Evolutionary conservation across 2,888 invertebrate species (phyloP).

Genomic region (Trachelus stipa): DNA sequence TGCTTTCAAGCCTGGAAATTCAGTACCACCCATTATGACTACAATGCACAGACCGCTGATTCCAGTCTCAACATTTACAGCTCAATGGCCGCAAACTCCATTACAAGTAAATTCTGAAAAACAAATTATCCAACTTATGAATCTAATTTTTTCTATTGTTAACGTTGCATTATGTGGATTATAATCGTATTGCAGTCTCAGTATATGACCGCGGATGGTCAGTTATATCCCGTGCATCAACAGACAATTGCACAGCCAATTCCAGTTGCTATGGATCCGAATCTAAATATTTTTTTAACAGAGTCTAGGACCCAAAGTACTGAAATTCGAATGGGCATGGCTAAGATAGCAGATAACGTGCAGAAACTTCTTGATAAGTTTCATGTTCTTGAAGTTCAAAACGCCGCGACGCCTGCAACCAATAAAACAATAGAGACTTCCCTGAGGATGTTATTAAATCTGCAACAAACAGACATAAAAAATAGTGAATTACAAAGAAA

Average conservation of each 20-base stretch:
- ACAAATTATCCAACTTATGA: neutral
- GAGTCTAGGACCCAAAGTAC: conserved; percentile 75
- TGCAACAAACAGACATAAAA: conserved; percentile 35
- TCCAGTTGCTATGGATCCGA: conserved; percentile 61
- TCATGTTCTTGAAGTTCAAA: conserved; percentile 56
- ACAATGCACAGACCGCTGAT: conserved; percentile 35
- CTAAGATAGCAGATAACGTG: conserved; percentile 74
- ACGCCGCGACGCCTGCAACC: conserved; percentile 47
- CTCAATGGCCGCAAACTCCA: conserved; percentile 38
- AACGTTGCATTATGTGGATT: neutral
- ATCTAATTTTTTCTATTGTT: neutral
- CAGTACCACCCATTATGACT: conserved; percentile 23
- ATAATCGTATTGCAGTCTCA: conserved; percentile 39
- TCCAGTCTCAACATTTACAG: conserved; percentile 17
- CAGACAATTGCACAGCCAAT: conserved; percentile 44
- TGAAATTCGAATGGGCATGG: conserved; percentile 75
- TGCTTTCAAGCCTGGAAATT: conserved; percentile 27
- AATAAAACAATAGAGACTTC: conserved; percentile 46
- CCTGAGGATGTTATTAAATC: conserved; percentile 47
- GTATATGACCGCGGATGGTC: conserved; percentile 50
- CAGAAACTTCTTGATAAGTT: conserved; percentile 72
- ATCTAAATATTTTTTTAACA: conserved; percentile 70
- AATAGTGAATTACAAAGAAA: conserved; percentile 5
- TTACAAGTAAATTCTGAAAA: conserved; percentile 33
- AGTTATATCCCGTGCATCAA: conserved; percentile 46